These are phyloP conservation scores for Euproctis similis DNA, from an alignment of 2,888 invertebrate species.

Conservation along the genomic window DNA sequence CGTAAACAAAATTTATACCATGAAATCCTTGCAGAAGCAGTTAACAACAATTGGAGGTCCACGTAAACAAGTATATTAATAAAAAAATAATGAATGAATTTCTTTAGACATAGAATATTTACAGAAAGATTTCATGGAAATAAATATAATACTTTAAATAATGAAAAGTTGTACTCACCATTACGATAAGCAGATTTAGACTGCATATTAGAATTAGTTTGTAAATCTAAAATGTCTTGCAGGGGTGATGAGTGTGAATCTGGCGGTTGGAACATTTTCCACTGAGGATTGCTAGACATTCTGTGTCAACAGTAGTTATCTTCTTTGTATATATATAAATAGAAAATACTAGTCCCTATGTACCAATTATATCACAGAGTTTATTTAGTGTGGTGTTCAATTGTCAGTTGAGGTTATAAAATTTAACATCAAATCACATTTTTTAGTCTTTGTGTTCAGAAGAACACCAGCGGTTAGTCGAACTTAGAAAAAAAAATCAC, in stretches of 20 bases:
- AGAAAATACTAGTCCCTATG: slow-evolving; percentile 53
- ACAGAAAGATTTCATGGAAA: too few species aligned
- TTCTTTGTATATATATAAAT: slow-evolving; percentile 68
- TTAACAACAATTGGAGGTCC: too few species aligned
- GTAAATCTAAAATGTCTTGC: slow-evolving; percentile 87
- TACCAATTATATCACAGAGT: slow-evolving; percentile 71
- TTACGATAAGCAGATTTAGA: slow-evolving; percentile 72
- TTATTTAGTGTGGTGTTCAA: slow-evolving; percentile 54
- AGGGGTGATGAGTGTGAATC: slow-evolving; percentile 88
- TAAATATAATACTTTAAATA: too few species aligned
- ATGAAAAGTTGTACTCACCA: slow-evolving; percentile 65
- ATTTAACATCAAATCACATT: slow-evolving; percentile 65
- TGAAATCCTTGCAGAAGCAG: too few species aligned
- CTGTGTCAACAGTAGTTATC: slow-evolving; percentile 41
- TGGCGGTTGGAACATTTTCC: slow-evolving; percentile 94
- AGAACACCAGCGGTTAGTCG: slow-evolving; percentile 47
- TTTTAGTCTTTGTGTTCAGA: slow-evolving; percentile 51
- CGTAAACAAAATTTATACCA: too few species aligned
- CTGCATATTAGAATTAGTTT: slow-evolving; percentile 71
- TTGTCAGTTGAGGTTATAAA: slow-evolving; percentile 44
- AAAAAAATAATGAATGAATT: too few species aligned
- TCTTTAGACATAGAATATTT: too few species aligned
- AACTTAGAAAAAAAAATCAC: slow-evolving; percentile 49
- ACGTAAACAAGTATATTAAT: too few species aligned
- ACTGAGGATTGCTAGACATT: slow-evolving; percentile 91